These are phyloP conservation scores for Myiozetetes cayanensis DNA, from an alignment of 2,113 vertebrate genomes.

Conservation along the genomic window DNA sequence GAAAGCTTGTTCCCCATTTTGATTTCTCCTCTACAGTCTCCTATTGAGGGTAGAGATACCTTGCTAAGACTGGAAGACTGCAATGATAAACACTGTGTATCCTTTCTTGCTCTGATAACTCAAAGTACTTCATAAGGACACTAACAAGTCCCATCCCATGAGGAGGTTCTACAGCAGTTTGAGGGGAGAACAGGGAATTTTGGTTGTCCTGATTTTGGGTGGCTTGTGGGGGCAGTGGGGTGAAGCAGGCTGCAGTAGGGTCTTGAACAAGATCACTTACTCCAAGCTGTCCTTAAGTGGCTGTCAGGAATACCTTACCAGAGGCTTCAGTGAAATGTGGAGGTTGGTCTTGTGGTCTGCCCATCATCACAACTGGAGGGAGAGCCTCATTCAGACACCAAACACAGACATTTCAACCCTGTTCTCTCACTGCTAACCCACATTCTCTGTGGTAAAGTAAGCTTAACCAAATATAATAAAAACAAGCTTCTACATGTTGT, in stretches of 20 bases:
- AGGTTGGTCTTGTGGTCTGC: neutral
- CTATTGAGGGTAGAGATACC: neutral
- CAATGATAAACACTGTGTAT: neutral
- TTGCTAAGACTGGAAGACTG: neutral
- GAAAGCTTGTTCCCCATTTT: neutral
- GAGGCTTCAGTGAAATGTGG: neutral
- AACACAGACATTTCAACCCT: neutral
- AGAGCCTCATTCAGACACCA: neutral
- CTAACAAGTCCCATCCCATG: neutral
- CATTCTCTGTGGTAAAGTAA: neutral
- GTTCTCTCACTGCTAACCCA: neutral
- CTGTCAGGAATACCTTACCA: fast-evolving
- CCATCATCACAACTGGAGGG: neutral
- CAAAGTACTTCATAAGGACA: neutral
- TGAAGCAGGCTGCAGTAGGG: neutral
- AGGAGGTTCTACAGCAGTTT: neutral
- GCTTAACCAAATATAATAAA: neutral
- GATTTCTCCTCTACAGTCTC: neutral
- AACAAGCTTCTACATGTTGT: neutral
- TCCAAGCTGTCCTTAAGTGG: neutral
- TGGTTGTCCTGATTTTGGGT: neutral
- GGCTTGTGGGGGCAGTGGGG: neutral
- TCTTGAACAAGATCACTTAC: neutral
- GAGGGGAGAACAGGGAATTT: neutral
- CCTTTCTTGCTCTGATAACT: neutral